Evolutionary conservation across 2,888 invertebrate genomes (phyloP).

Genomic region (Ethmia dodecea): DNA sequence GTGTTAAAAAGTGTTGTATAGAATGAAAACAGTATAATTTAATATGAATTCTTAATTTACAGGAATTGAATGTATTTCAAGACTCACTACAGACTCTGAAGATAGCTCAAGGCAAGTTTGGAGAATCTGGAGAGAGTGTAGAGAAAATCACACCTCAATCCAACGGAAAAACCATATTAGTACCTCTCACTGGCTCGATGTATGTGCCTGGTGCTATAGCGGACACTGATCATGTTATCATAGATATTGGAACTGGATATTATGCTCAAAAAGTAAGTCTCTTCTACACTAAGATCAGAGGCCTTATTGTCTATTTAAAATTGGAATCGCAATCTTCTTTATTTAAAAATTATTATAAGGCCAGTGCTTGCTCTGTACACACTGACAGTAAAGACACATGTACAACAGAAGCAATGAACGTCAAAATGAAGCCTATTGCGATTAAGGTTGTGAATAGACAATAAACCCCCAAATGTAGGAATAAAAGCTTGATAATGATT

Average conservation of each 20-base stretch:
- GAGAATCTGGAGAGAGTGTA: constrained; percentile 90
- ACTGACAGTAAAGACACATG: no score
- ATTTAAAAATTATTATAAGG: no score
- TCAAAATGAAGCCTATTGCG: no score
- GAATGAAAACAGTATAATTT: no score
- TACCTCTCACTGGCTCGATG: constrained; percentile 97
- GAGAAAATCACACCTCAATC: constrained; percentile 87
- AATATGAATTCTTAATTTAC: constrained; percentile 27
- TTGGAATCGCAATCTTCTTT: no score
- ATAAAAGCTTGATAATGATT: no score
- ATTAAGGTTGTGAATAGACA: no score
- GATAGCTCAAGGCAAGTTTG: constrained; percentile 93
- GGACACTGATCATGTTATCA: constrained; percentile 91
- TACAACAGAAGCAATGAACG: no score
- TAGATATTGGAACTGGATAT: constrained; percentile 98
- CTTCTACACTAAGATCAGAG: no score
- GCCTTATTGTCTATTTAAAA: neutral
- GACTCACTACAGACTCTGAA: constrained; percentile 93
- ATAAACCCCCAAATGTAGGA: no score
- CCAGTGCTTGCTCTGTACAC: no score
- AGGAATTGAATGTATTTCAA: constrained; percentile 93
- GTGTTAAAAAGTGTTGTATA: no score
- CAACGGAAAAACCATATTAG: constrained; percentile 90
- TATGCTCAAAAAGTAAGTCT: constrained; percentile 91
- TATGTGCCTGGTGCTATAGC: constrained; percentile 95